Base-by-base conservation (phyloP, 2,113 vertebrate species). In the Nerophis lumbriciformis region DNA sequence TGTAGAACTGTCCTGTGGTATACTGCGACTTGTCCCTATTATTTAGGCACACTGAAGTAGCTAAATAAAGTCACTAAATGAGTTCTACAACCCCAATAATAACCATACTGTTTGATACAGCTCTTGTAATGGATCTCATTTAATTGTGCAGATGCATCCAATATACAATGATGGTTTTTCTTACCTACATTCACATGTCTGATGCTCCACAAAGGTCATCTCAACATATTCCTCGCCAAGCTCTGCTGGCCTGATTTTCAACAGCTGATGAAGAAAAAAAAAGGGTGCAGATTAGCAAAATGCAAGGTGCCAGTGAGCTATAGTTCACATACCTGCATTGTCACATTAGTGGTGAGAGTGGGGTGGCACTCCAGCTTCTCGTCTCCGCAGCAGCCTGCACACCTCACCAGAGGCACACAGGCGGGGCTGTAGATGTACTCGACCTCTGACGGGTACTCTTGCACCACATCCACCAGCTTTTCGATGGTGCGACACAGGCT, bases 401-500 rank as follows among this genome's bases (percentile, higher is more conserved):
- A 98, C 78, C 96, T 93, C 73, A 89, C 86, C 85, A 98, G 83
- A 16, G 94, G 90, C 63, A 98, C 92, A 0, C 96, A 98, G 75
- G 95, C 90, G 0, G 96, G 96, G 74, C 91, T 94, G 91, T 93
- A 97, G 48, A 98, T 89, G 86, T 95, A 88, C 83, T 95, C 92
- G 80, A 94, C 89, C 83, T 97, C 93, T 0, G 83, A 76, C 1
- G 96, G 96, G 71, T 94, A 95, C 78, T 97, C 94, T 0, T 91
- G 76, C 39, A 91, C 81, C 44, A 98, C 85, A 19, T 94, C 92
- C 74, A 98, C 94, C 73, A 98, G 84, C 82, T 90, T 93, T 88
- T 97, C 95, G 53, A 94, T 90, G 0, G 94, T 90, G 62, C 92
- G 90, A 75, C 96, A 98, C 88, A 94, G 95, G 73, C 96, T 98